Evolutionary conservation across 1,140 invertebrate genomes (phyloP), one percentile per base, ranked within the genome.

Genomic region (Achatina immaculata): DNA sequence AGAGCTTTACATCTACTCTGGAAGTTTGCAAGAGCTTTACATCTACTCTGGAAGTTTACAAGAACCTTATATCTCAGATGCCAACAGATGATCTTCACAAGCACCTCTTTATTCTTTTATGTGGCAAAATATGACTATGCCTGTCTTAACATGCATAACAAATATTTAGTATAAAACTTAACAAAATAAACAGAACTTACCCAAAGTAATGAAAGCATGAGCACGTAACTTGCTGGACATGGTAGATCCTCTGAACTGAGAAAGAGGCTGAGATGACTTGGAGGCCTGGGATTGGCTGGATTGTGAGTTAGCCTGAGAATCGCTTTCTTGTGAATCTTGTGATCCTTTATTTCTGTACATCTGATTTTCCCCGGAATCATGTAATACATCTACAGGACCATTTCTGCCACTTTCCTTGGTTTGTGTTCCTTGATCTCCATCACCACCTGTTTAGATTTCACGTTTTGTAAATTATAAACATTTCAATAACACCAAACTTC

Each of bases 181-280:
- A 55, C 1, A 65, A n/a, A 24, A 24, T 9, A 48, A 28, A 45
- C 36, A 68, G 19, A 43, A 45, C 85, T 81, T 84, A 90, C 90
- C 89, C 19, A 90, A 65, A 66, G 88, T 86, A 34, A 90, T 87
- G 80, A 91, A 91, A 28, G 90, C 90, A 84, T 89, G 86, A 19
- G 90, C 89, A 62, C 89, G 82, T 11, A 91, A 77, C 68, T 80
- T 84, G 48, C 80, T 84, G 0, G 90, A 89, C 87, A 90, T 88
- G 38, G 83, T 86, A 14, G 87, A 90, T 3, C 88, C 89, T 31
- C 84, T 76, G 81, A 91, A 91, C 83, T 91, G 90, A 42, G 87
- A 87, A 14, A 91, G 82, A 31, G 86, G 83, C 66, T 89, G 87
- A 0, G 86, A 84, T 14, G 36, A 21, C 69, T 84, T 83, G 21